Base-by-base conservation (phyloP, 2,797 vertebrate genomes). In the Chaunax sp. region DNA sequence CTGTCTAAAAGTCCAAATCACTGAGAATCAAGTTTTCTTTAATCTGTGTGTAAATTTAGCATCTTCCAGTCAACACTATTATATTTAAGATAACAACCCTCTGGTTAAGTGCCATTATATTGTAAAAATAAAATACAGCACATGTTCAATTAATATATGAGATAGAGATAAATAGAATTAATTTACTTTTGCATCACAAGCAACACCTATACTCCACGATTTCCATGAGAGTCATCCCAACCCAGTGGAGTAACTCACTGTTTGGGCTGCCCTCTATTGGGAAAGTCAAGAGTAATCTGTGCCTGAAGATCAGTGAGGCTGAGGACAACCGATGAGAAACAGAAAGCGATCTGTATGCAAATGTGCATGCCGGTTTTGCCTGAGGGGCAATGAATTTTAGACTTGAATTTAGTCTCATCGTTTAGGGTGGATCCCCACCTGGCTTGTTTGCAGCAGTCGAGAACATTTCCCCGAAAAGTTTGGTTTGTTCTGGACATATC, bases 1-100 rank as follows among this genome's bases (percentile, higher is more conserved):
- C 38, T 54, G 43, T 53, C 15, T 18, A 33, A 75, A 40, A 33
- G 40, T 11, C 56, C 15, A 68, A 28, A 73, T 77, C 50, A 52
- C 25, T 76, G 72, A 88, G 67, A n/a, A n/a, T n/a, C n/a, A n/a
- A 74, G 71, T 25, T 61, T 71, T 66, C 53, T 68, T 62, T 54
- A 65, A 77, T 72, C 49, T 75, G 41, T 62, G 55, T 57, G 80
- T 28, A 82, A 75, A 75, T 71, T n/a, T 49, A 50, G 47, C 46
- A 59, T 55, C 49, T 82, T 74, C 76, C 44, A 78, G 20, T 77
- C 55, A 47, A 54, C 47, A 66, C 3, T 1, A 53, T 59, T 47
- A 43, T 63, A 52, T 64, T 44, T 38, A 38, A 41, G 46, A 55
- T 3, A 49, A 38, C 51, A 64, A 69, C 5, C 40, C 13, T 71